Conservation (phyloP, 2,797 vertebrate species). For the Notoglanidium macrostoma region DNA sequence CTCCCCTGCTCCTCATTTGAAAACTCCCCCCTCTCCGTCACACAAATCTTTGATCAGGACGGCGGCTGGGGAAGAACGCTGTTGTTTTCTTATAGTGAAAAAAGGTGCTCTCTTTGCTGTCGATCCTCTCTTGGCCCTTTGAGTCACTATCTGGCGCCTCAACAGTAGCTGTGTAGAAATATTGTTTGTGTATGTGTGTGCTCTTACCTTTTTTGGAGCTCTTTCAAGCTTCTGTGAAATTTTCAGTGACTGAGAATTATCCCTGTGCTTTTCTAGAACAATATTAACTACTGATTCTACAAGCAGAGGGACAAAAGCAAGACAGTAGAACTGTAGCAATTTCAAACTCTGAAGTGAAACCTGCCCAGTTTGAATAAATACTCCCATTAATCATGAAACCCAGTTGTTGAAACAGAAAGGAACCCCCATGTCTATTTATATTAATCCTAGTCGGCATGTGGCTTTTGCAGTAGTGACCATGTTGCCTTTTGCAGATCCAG, state of each 20-base stretch:
- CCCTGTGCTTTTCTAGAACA: constrained; percentile 3
- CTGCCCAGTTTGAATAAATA: constrained; percentile 39
- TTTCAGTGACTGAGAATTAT: constrained; percentile 3
- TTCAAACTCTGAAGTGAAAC: constrained; percentile 10
- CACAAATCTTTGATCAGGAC: constrained; percentile 73
- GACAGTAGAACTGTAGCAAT: neutral
- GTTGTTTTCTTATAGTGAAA: constrained; percentile 71
- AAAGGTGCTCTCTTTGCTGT: constrained; percentile 61
- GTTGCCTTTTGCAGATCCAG: constrained; percentile 63
- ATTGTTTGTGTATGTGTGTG: constrained; percentile 38
- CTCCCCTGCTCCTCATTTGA: constrained; percentile 63
- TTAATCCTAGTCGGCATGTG: constrained; percentile 49
- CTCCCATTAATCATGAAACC: constrained; percentile 39
- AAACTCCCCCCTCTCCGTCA: constrained; percentile 59
- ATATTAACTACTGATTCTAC: neutral
- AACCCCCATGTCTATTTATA: constrained; percentile 57
- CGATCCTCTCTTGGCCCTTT: constrained; percentile 55
- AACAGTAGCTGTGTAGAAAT: constrained; percentile 48
- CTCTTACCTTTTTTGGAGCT: constrained; percentile 13
- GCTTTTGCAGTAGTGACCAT: constrained; percentile 63
- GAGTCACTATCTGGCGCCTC: constrained; percentile 46
- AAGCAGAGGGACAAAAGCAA: neutral
- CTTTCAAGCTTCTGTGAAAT: constrained; percentile 16
- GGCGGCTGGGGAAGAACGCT: constrained; percentile 68
- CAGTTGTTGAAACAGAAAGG: constrained; percentile 40